A percentile compares a stretch with the other conserved stretches of the same genome.
Evolutionary conservation across 2,888 invertebrate genomes (phyloP).

Genomic region (Argyra leucocephala): DNA sequence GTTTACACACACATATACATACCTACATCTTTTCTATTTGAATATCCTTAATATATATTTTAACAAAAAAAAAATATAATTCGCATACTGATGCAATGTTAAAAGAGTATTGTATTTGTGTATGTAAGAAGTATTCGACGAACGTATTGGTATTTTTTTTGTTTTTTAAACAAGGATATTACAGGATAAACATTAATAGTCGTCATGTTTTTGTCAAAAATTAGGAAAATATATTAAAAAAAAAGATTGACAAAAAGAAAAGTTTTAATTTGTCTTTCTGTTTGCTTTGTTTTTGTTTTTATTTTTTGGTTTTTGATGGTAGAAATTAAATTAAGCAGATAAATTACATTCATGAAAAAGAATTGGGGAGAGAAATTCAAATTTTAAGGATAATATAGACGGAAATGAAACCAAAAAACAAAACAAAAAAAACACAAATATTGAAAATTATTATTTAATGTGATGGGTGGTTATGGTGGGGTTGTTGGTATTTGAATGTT

Average conservation of each 20-base stretch:
- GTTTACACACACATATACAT: too few relatives aligned
- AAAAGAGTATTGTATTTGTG: too few relatives aligned
- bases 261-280: background rate
- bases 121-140: too few relatives aligned
- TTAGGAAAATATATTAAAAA: background rate
- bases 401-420: background rate
- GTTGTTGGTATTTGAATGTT: too few relatives aligned
- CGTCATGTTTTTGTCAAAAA: background rate
- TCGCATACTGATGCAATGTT: too few relatives aligned
- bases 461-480: too few relatives aligned
- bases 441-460: background rate
- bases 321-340: conserved; percentile 3
- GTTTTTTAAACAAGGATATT: background rate
- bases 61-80: too few relatives aligned
- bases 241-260: background rate
- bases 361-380: background rate
- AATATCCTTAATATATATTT: too few relatives aligned
- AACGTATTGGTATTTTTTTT: too few relatives aligned
- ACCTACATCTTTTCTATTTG: too few relatives aligned
- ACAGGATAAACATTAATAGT: background rate
- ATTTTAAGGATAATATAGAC: background rate
- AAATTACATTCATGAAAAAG: conserved; percentile 1
- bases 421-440: background rate
- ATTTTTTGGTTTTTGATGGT: background rate
- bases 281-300: background rate